These are phyloP conservation scores for Periophthalmus modestus DNA, from an alignment of 2,113 vertebrate genomes.

Conservation along the genomic window DNA sequence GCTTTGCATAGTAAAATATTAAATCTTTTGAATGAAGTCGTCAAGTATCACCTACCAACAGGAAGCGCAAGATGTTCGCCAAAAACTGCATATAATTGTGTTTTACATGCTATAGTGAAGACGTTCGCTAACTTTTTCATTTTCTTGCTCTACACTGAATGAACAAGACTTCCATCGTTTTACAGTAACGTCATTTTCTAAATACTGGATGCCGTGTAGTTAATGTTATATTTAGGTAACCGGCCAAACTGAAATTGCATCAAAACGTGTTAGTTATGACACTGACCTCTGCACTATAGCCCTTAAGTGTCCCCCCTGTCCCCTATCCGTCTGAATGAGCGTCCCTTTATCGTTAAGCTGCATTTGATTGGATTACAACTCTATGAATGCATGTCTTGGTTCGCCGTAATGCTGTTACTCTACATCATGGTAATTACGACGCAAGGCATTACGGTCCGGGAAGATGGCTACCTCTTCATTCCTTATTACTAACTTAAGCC, in stretches of 20 bases:
- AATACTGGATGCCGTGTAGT: background rate
- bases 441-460: conserved; percentile 66
- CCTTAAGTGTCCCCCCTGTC: conserved; percentile 53
- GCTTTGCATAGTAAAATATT: no score
- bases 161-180: no score
- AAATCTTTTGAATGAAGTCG: no score
- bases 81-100: no score
- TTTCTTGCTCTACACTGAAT: no score
- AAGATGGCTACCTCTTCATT: conserved; percentile 52
- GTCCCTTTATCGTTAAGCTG: conserved; percentile 67
- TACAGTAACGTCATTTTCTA: no score
- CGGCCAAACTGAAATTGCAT: background rate
- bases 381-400: conserved; percentile 74
- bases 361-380: conserved; percentile 72
- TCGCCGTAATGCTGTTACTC: conserved; percentile 75
- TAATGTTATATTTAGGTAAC: background rate
- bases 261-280: conserved; percentile 32
- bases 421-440: conserved; percentile 73
- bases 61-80: no score
- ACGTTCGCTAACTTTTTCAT: no score
- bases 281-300: conserved; percentile 53
- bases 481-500: conserved; percentile 71
- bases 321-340: conserved; percentile 56
- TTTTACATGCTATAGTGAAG: no score
- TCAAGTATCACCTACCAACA: no score